These are phyloP conservation scores for Athalia cordata DNA, from an alignment of 2,888 invertebrate species.

Conservation along the genomic window DNA sequence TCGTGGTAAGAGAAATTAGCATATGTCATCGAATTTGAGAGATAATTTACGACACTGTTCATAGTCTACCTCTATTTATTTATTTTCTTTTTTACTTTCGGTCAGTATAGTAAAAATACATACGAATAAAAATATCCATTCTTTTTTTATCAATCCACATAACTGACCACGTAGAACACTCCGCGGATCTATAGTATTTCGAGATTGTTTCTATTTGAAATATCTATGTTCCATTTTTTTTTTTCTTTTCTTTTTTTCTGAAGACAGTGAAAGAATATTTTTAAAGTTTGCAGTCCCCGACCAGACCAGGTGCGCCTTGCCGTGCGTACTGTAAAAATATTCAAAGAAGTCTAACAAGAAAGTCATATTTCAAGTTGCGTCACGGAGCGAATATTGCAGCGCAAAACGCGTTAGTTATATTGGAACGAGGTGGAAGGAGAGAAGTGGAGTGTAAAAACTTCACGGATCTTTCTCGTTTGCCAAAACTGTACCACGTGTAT, in stretches of 20 bases:
- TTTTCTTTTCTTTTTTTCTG: background rate
- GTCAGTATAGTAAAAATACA: no score
- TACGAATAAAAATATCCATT: no score
- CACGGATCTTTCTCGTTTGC: slow-evolving; percentile 21
- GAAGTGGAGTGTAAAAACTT: slow-evolving; percentile 20
- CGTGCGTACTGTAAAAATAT: slow-evolving; percentile 17
- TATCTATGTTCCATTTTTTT: background rate
- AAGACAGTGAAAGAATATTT: slow-evolving; percentile 17
- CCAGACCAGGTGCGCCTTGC: slow-evolving; percentile 27
- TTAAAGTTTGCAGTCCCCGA: background rate
- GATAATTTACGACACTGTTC: no score
- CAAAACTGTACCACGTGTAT: slow-evolving; percentile 31
- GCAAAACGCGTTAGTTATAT: slow-evolving; percentile 41
- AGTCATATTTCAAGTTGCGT: slow-evolving; percentile 44
- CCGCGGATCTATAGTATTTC: slow-evolving; percentile 7
- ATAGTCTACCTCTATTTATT: no score
- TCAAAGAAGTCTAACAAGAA: slow-evolving; percentile 31
- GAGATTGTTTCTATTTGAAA: background rate
- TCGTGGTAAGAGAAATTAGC: no score
- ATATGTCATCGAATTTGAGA: no score
- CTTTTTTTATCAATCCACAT: background rate
- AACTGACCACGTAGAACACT: background rate
- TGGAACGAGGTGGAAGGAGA: background rate
- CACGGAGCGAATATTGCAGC: slow-evolving; percentile 19
- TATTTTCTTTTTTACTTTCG: no score